phyloP scores from a whole-genome alignment of 2,113 vertebrate genomes.

The Perognathus longimembris region DNA sequence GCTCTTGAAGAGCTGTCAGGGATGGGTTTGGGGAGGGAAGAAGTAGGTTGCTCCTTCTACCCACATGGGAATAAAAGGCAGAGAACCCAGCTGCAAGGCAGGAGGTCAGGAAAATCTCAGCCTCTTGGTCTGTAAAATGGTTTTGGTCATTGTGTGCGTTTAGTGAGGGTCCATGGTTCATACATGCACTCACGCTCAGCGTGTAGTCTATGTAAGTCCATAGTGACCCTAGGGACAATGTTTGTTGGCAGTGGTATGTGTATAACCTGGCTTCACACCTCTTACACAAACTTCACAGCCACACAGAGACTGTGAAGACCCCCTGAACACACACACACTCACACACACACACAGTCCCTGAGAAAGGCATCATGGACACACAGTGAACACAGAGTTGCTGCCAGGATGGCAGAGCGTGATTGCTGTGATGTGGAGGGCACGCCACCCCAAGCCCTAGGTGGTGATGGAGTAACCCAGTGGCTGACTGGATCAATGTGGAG shows the following conservation, averaged over 20 bases:
- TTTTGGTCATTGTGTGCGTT: neutral
- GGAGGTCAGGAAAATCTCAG: neutral
- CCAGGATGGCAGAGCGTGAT: neutral
- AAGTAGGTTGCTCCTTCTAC: neutral
- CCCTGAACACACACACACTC: neutral
- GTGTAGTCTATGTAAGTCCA: neutral
- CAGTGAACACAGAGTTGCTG: neutral
- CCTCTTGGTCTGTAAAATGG: slow-evolving; percentile 11
- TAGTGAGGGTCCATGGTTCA: neutral
- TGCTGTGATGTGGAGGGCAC: neutral
- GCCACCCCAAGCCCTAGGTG: neutral
- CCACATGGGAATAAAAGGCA: neutral
- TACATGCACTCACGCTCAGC: neutral
- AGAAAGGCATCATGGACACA: neutral
- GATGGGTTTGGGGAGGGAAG: neutral
- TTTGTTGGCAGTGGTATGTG: neutral
- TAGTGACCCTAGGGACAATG: neutral
- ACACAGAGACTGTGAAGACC: neutral
- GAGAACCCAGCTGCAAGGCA: neutral
- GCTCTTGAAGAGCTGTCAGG: neutral
- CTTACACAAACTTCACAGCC: neutral
- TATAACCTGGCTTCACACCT: neutral
- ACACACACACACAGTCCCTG: neutral
- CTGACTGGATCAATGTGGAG: slow-evolving; percentile 3
- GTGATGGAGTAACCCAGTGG: neutral